phyloP scores from a whole-genome alignment of 1,140 invertebrate species.

The Amyelois transitella region DNA sequence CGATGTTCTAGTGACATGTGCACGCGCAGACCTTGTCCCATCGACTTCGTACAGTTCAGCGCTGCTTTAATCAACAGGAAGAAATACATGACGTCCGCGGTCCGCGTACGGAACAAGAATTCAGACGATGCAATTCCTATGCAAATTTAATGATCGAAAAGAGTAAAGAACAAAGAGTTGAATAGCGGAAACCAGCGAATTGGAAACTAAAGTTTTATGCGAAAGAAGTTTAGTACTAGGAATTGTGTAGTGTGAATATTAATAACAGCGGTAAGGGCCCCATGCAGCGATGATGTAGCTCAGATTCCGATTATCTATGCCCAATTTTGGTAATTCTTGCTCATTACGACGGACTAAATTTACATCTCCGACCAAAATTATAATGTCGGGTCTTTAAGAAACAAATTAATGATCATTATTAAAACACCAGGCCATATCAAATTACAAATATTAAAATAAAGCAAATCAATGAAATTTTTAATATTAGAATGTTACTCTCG shows the following conservation, averaged over 20 bases:
- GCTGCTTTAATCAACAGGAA: slow-evolving; percentile 10
- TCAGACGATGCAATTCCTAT: slow-evolving; percentile 16
- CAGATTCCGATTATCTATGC: slow-evolving; percentile 26
- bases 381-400: slow-evolving; percentile 23
- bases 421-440: slow-evolving; percentile 14
- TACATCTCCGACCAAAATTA: slow-evolving; percentile 4
- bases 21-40: slow-evolving; percentile 14
- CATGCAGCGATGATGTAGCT: slow-evolving; percentile 6
- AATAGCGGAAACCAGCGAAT: background rate
- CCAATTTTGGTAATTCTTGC: slow-evolving; percentile 18
- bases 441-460: background rate
- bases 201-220: background rate
- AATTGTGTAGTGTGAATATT: slow-evolving; percentile 12
- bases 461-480: background rate
- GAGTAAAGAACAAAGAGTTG: background rate
- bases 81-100: slow-evolving; percentile 12
- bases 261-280: slow-evolving; percentile 13
- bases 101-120: slow-evolving; percentile 13
- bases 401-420: slow-evolving; percentile 50
- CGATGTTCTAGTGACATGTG: slow-evolving; percentile 7
- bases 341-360: slow-evolving; percentile 8
- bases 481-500: background rate
- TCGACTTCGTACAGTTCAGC: background rate
- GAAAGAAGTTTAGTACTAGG: background rate
- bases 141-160: background rate